A percentile compares a stretch with the other conserved stretches of the same genome.
Evolutionary conservation across 2,113 vertebrate species (phyloP).

Genomic region (Nesogale talazaci): DNA sequence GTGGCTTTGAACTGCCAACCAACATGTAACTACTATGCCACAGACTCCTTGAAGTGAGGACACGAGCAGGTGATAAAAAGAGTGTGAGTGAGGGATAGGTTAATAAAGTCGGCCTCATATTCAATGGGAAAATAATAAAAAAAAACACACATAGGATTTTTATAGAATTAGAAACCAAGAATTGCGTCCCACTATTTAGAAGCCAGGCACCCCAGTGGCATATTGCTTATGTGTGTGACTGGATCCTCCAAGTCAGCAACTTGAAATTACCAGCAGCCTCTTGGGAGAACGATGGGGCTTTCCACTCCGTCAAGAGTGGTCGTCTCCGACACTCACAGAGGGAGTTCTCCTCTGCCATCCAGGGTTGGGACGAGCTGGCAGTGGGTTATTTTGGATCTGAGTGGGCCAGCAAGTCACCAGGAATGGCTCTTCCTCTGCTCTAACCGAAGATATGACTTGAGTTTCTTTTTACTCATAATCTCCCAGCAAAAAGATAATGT

Average conservation of each 20-base stretch:
- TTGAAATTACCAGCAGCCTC: no score
- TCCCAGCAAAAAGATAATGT: constrained; percentile 54
- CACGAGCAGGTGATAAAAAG: constrained; percentile 36
- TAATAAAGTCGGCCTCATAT: constrained; percentile 33
- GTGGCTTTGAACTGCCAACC: no score
- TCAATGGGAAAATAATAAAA: constrained; percentile 42
- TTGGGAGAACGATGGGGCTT: no score
- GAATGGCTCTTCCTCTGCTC: constrained; percentile 27
- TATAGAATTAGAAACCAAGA: constrained; percentile 24
- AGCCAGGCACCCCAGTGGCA: background rate
- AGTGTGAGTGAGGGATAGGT: constrained; percentile 31
- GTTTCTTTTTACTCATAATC: constrained; percentile 53
- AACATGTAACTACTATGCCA: no score
- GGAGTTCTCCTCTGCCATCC: no score
- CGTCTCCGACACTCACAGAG: no score
- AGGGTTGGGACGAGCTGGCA: background rate
- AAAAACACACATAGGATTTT: constrained; percentile 18
- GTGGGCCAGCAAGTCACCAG: background rate
- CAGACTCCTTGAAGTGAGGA: constrained; percentile 4
- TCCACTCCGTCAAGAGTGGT: no score
- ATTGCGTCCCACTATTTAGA: background rate
- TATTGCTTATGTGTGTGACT: no score
- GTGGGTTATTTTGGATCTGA: no score
- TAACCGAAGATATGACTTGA: constrained; percentile 12
- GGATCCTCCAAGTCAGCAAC: no score